Evolutionary conservation across 2,888 invertebrate species (phyloP), one percentile per base, ranked within the genome.

Genomic region (Emmelina monodactyla): DNA sequence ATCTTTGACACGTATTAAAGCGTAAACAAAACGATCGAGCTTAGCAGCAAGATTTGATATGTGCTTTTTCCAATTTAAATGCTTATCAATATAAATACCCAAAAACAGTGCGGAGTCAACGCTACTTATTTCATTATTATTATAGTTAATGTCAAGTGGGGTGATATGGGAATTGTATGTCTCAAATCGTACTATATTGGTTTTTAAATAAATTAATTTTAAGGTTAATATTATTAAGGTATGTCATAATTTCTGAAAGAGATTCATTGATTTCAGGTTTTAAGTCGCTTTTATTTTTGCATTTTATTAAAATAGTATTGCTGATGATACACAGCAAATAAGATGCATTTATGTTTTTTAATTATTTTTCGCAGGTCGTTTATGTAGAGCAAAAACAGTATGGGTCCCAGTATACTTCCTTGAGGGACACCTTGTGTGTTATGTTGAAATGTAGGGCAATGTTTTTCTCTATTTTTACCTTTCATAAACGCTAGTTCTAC

Each of bases 381-480:
- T 29, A 29, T 29, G 29, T 29, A 32, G 5, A 11, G 9, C 16
- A 32, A 12, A 32, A 22, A 22, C 19, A 22, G n/a, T n/a, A 31
- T 14, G 10, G 16, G 14, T 9, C 15, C 12, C 15, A 15, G 10
- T 31, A 16, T 31, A 11, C 25, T 31, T 6, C 14, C 31, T 10
- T 31, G 16, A 15, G 31, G 15, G 6, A 9, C 16, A 13, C 10
- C 31, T 11, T 25, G 11, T 10, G 9, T 25, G n/a, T 25, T 25
- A 7, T 25, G 3, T 4, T 11, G 25, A 25, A n/a, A 25, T 7
- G 25, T 4, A 3, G 25, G 11, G 11, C 25, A 10, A n/a, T n/a
- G n/a, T n/a, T 10, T 3, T 10, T 25, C 6, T 25, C 6, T 25
- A 3, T 25, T 10, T 25, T 3, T 25, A 25, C n/a, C n/a, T 25